A percentile compares a stretch with the other conserved stretches of the same genome.
Evolutionary conservation across 2,797 vertebrate genomes (phyloP).

Genomic region (Darevskia mixta): DNA sequence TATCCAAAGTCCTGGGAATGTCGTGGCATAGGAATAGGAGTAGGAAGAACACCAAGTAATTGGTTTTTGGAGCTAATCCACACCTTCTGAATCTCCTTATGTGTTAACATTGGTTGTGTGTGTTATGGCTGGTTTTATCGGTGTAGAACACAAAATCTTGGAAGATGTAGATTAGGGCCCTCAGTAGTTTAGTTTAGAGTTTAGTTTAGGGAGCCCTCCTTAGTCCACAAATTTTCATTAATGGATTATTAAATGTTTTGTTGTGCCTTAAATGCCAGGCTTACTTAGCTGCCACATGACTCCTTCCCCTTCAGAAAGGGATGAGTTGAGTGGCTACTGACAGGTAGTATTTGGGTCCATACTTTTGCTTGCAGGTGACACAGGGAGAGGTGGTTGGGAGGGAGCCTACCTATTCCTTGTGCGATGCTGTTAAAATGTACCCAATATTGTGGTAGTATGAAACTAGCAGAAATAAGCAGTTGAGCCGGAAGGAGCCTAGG

Average conservation of each 20-base stretch:
- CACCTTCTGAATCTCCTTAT: background rate
- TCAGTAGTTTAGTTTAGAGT: background rate
- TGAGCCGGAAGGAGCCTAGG: too few relatives aligned
- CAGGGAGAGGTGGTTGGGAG: background rate
- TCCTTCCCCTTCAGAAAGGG: background rate
- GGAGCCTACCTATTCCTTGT: background rate
- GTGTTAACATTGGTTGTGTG: background rate
- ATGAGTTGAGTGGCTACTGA: background rate
- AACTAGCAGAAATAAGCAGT: too few relatives aligned
- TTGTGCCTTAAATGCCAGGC: background rate
- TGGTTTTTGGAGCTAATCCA: background rate
- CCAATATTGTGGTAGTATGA: background rate
- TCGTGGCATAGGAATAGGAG: background rate
- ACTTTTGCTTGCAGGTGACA: background rate
- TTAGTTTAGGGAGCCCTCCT: background rate
- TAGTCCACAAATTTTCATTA: background rate
- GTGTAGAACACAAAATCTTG: background rate
- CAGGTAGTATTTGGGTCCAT: background rate
- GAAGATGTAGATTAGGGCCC: background rate
- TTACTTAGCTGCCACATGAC: background rate
- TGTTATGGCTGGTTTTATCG: background rate
- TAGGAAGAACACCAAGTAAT: background rate
- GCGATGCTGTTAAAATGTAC: background rate
- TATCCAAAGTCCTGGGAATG: slow-evolving; percentile 51
- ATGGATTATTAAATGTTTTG: background rate